A percentile compares a stretch with the other conserved stretches of the same genome.
phyloP scores from a whole-genome alignment of 1,140 invertebrate species.

The Eriosoma lanigerum region DNA sequence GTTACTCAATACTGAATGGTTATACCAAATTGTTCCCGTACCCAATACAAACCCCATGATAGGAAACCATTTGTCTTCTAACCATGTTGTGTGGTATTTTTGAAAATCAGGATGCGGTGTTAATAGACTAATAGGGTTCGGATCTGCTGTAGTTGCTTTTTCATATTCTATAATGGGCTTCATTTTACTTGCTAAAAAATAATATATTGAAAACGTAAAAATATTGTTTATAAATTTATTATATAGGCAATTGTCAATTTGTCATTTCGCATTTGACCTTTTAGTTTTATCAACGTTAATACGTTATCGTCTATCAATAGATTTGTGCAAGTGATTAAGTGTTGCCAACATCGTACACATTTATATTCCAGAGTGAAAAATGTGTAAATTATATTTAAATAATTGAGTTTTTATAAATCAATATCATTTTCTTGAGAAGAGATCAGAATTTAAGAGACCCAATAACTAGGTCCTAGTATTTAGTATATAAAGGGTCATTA shows the following conservation, averaged over 20 bases:
- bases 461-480: no score
- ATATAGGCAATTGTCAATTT: no score
- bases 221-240: no score
- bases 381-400: no score
- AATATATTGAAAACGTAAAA: neutral
- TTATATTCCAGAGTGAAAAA: no score
- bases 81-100: conserved; percentile 38
- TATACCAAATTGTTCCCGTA: neutral
- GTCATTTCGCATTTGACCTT: conserved; percentile 21
- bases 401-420: no score
- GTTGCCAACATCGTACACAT: neutral
- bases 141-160: neutral
- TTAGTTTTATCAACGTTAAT: conserved; percentile 7
- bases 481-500: no score
- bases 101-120: neutral
- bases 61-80: conserved; percentile 46
- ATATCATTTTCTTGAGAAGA: no score
- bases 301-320: no score
- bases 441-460: no score
- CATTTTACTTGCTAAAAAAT: conserved; percentile 15
- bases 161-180: conserved; percentile 32
- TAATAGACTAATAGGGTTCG: conserved; percentile 15
- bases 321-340: neutral
- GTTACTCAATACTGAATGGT: neutral
- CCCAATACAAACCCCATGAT: conserved; percentile 33